These are phyloP conservation scores for Drosophila yooni DNA, from an alignment of 2,888 invertebrate species.

Conservation along the genomic window DNA sequence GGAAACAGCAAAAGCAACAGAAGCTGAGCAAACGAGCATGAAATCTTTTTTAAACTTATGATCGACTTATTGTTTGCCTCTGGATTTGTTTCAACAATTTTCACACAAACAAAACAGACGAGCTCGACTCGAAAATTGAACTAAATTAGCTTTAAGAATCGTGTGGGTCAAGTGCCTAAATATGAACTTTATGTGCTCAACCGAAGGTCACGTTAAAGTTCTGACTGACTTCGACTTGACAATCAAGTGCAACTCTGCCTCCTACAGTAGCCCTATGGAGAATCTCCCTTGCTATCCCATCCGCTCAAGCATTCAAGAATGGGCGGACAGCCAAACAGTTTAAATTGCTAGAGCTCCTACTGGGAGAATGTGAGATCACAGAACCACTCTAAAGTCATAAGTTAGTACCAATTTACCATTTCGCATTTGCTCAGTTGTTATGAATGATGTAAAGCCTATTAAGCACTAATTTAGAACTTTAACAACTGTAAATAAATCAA, in stretches of 20 bases:
- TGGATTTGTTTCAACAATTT: not conserved
- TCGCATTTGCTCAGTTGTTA: not conserved
- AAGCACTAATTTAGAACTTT: not conserved
- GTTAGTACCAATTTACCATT: not conserved
- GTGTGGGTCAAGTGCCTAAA: not conserved
- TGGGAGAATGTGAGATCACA: not conserved
- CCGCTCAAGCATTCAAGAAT: not conserved
- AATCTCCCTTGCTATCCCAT: not conserved
- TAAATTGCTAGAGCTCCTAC: not conserved
- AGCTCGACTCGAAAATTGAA: not conserved
- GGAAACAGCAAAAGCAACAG: not conserved
- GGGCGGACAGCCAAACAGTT: not conserved
- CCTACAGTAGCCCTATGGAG: not conserved
- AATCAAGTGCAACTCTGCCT: not conserved
- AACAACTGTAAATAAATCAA: not conserved
- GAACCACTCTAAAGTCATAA: not conserved
- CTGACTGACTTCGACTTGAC: not conserved
- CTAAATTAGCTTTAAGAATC: not conserved
- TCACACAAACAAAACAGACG: not conserved
- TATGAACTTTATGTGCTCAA: not conserved
- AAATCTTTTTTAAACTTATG: not conserved
- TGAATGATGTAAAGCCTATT: not conserved
- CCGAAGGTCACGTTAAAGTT: not conserved
- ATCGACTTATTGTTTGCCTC: not conserved
- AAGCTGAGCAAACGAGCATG: not conserved